Evolutionary conservation across 2,888 invertebrate species (phyloP), one percentile per base, ranked within the genome.

Genomic region (Suillia variegata): DNA sequence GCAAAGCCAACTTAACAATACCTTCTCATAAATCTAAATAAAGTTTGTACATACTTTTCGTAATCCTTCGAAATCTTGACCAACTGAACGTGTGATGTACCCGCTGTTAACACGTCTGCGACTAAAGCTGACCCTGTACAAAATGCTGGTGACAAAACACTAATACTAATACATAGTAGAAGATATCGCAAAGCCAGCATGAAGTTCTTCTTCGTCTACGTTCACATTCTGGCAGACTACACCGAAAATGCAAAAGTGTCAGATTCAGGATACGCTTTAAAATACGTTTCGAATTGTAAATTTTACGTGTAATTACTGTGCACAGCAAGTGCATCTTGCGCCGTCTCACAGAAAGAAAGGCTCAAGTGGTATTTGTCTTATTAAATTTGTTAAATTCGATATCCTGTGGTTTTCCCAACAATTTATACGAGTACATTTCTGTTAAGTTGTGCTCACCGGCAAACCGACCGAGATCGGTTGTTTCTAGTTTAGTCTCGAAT

Each of bases 351-450:
- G 2, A 15, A 26, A 8, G 2, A 15, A 13, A 21, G 50, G 2
- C 3, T 24, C 17, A 24, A 21, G 45, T 20, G 20, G 38, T 45
- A 13, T 45, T 45, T 17, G 45, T 20, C 45, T 45, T 17, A 20
- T 20, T 45, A 45, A 45, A 45, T 50, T 17, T 50, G 13, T 24
- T 6, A 50, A 50, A 50, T 24, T 50, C n/a, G 24, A 50, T 21
- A 15, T 24, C 50, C 50, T 50, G 50, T 26, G 50, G 50, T 50
- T 50, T 50, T 50, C n/a, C 31, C 24, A 6, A 24, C 15, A 24
- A n/a, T n/a, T n/a, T n/a, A 50, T 45, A 8, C 20, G 45, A 18
- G n/a, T n/a, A n/a, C n/a, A n/a, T n/a, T n/a, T n/a, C n/a, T n/a
- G n/a, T n/a, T n/a, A n/a, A n/a, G n/a, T n/a, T n/a, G n/a, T n/a